phyloP scores from a whole-genome alignment of 2,888 invertebrate genomes.

The Eupelmus urozonus region DNA sequence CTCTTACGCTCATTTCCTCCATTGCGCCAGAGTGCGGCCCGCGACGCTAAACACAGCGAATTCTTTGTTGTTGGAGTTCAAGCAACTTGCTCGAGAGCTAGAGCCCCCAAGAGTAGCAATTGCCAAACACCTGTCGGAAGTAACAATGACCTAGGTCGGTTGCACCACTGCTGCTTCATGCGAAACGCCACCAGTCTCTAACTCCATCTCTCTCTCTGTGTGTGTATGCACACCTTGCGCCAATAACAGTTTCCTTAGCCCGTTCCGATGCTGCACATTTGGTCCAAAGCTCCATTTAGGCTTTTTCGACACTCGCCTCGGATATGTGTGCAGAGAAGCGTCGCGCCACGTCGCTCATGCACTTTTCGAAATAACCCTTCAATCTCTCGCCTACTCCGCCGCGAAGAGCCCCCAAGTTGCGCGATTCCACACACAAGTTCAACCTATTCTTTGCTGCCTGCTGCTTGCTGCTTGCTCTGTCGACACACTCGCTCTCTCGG shows the following conservation, averaged over 20 bases:
- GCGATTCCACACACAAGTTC: not conserved
- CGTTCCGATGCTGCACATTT: constrained; percentile 49
- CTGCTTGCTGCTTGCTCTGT: no score
- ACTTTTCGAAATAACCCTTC: constrained; percentile 30
- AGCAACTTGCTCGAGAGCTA: constrained; percentile 17
- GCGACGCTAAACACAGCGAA: constrained; percentile 28
- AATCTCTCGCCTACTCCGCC: not conserved
- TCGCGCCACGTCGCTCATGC: not conserved
- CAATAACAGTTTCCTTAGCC: constrained; percentile 23
- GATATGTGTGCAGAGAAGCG: not conserved
- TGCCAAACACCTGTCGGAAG: constrained; percentile 58
- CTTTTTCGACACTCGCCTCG: constrained; percentile 18
- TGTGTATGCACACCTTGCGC: constrained; percentile 21
- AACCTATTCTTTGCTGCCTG: not conserved
- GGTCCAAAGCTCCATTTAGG: constrained; percentile 22
- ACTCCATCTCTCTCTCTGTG: not conserved
- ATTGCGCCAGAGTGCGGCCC: constrained; percentile 47
- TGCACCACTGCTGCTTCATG: constrained; percentile 33
- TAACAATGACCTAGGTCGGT: constrained; percentile 59
- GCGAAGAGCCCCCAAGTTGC: no score
- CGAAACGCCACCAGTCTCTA: constrained; percentile 4
- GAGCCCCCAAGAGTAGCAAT: constrained; percentile 24
- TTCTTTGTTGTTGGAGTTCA: constrained; percentile 41
- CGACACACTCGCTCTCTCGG: no score
- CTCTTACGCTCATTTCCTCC: constrained; percentile 59